Conservation (phyloP, 2,797 vertebrate species). For the Helicolenus hilgendorfi region DNA sequence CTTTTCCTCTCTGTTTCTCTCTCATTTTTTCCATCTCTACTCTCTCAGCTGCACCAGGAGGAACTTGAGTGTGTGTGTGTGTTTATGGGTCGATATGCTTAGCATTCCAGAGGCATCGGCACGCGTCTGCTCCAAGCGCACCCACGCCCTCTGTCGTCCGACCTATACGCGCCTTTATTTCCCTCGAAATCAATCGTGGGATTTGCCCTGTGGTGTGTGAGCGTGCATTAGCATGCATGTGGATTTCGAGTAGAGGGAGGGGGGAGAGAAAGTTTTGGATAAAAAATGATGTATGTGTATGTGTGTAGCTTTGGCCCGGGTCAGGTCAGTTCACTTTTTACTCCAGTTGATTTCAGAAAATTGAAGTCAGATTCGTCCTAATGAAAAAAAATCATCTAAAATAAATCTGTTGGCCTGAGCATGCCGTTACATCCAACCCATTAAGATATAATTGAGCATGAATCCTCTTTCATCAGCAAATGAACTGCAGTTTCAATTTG, state of each 20-base stretch:
- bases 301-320: not conserved
- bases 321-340: constrained; percentile 50
- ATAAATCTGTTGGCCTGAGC: constrained; percentile 65
- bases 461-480: constrained; percentile 86
- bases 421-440: constrained; percentile 72
- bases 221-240: not conserved
- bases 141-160: constrained; percentile 81
- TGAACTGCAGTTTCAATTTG: constrained; percentile 82
- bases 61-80: not conserved
- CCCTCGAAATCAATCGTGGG: constrained; percentile 54
- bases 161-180: constrained; percentile 56
- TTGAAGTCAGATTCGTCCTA: constrained; percentile 72
- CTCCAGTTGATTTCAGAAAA: constrained; percentile 54
- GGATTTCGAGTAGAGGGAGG: not conserved
- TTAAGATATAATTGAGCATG: constrained; percentile 83
- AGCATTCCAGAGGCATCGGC: constrained; percentile 51
- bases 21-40: not conserved
- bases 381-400: constrained; percentile 63
- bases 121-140: constrained; percentile 45
- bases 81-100: constrained; percentile 19
- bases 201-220: not conserved
- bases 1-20: not conserved
- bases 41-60: constrained; percentile 7
- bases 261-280: not conserved
- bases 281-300: not conserved